phyloP scores from a whole-genome alignment of 2,797 vertebrate genomes.

The Peromyscus nudipes region DNA sequence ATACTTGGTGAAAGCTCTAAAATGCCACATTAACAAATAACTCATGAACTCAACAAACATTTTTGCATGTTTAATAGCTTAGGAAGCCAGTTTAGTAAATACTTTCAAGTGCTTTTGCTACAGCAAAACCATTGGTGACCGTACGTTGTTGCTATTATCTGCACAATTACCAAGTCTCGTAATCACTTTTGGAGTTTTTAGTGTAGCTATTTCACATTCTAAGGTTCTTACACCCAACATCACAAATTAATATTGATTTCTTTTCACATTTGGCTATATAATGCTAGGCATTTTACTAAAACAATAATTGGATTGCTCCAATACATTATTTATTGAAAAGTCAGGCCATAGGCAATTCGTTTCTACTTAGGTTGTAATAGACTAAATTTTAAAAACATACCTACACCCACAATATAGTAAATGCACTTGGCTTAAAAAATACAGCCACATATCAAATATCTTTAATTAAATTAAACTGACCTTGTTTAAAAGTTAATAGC shows the following conservation, averaged over 20 bases:
- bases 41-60: slow-evolving; percentile 37
- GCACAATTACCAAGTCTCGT: neutral
- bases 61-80: neutral
- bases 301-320: slow-evolving; percentile 21
- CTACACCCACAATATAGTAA: neutral
- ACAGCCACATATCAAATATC: neutral
- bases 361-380: slow-evolving; percentile 14
- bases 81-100: neutral
- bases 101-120: neutral
- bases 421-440: neutral
- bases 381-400: slow-evolving; percentile 41
- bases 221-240: neutral
- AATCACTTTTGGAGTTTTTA: slow-evolving; percentile 40
- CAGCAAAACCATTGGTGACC: neutral
- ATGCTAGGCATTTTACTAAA: slow-evolving; percentile 21
- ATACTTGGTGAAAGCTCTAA: slow-evolving; percentile 47
- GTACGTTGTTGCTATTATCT: neutral
- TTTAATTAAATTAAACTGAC: neutral
- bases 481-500: slow-evolving; percentile 53
- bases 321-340: slow-evolving; percentile 31
- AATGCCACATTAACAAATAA: neutral
- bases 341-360: neutral
- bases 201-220: slow-evolving; percentile 2
- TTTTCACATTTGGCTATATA: slow-evolving; percentile 41
- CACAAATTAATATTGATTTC: neutral